Base-by-base conservation (phyloP, 2,797 vertebrate genomes). In the Apodemus agrarius region DNA sequence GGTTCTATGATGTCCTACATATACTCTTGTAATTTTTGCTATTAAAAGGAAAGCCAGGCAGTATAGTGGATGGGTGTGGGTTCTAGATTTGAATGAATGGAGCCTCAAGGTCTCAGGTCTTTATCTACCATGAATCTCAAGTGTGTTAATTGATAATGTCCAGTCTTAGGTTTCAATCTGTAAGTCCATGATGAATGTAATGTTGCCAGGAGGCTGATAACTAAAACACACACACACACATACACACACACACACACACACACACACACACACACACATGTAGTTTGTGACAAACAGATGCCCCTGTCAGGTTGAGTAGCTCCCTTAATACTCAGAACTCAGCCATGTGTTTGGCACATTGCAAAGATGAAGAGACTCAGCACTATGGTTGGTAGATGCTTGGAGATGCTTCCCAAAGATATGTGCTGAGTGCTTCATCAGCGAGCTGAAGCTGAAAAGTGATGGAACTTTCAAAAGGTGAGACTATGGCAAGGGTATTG, bases 101-200 rank as follows among this genome's bases (percentile, higher is more conserved):
- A 17, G 46, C 89, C 89, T 94, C 63, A 91, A 22, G 89, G 89
- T 84, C 72, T 57, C 34, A 74, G 37, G 19, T 87, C 81, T 96
- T 96, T 22, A 69, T 31, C 78, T 69, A 74, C 19, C 54, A 34
- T 49, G 54, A 14, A 90, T 69, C 8, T 4, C 3, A 46, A 84
- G 46, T 11, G 34, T 83, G 34, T 91, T 95, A 83, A 17, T 52
- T 75, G 65, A 54, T 76, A 61, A 31, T 46, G 95, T 65, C 89
- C 67, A 29, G 63, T 69, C 93, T 94, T 89, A 46, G 43, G 43
- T 80, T 86, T 74, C 26, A 61, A 49, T 74, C 26, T 81, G 40
- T 79, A 75, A 95, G 78, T n/a, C 52, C 14, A 96, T 54, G 54
- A 74, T 89, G 65, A 63, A 94, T 83, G 69, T 43, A 90, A 91